Evolutionary conservation across 2,797 vertebrate species (phyloP), one percentile per base, ranked within the genome.

Genomic region (Sebastolobus altivelis): DNA sequence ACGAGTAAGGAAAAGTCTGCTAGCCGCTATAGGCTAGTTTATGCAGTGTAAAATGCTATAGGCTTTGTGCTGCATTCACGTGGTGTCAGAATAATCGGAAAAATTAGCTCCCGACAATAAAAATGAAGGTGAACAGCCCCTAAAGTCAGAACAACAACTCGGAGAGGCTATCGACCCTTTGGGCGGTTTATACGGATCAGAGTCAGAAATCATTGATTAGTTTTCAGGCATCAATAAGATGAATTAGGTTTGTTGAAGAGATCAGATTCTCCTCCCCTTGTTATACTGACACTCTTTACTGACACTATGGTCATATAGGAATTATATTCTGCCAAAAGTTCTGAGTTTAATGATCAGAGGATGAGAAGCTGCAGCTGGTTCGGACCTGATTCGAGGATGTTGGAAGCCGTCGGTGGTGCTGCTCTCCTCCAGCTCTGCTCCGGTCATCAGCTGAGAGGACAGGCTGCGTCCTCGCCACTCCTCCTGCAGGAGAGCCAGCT

Each of bases 301-400:
- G 25, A 25, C 25, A 22, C 8, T 27, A n/a, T 12, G 60, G 9
- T 49, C 4, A 60, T 60, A 18, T 54, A 8, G 49, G 1, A 55
- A 11, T 8, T 62, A 16, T 12, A 52, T 33, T 20, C 33, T 60
- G 4, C 20, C 11, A n/a, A 9, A 58, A 11, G 13, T 16, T 31
- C 29, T 60, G 18, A 25, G 71, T 38, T 65, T 2, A 33, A 68
- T n/a, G 14, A 18, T 58, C 2, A 13, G 12, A 9, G 3, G 8
- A 2, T 46, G 18, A n/a, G 6, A 63, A 37, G 3, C 6, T 27
- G 18, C 0, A 1, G 31, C 18, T 25, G 13, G 4, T 49, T 56
- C 65, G 68, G 89, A 99, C 99, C 98, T 97, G 91, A 99, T 94
- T 40, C 97, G 96, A 37, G 98, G 98, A 90, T 99, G 99, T 90